A percentile compares a stretch with the other conserved stretches of the same genome.
These are phyloP conservation scores for Idaea aversata DNA, from an alignment of 2,888 invertebrate species.

Conservation along the genomic window DNA sequence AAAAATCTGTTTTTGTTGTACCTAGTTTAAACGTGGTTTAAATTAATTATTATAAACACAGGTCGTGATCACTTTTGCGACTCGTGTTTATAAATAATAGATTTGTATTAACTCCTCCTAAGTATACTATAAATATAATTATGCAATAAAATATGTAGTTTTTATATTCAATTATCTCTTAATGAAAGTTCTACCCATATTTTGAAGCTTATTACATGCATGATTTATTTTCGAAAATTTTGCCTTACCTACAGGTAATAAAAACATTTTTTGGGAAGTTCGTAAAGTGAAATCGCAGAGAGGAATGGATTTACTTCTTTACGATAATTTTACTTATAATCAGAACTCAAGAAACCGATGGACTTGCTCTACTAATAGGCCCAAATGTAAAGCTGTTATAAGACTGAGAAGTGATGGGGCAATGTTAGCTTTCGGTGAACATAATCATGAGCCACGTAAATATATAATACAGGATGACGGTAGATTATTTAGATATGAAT, in stretches of 20 bases:
- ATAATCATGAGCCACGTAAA: conserved; percentile 42
- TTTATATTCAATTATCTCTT: not conserved
- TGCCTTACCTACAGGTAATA: not conserved
- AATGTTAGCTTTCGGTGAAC: conserved; percentile 33
- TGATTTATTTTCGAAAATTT: too few relatives aligned
- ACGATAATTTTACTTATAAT: conserved; percentile 39
- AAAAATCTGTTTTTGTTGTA: too few relatives aligned
- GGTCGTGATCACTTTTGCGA: too few relatives aligned
- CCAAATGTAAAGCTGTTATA: not conserved
- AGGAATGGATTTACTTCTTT: conserved; percentile 34
- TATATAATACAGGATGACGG: conserved; percentile 26
- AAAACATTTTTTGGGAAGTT: not conserved
- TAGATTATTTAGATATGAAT: conserved; percentile 2
- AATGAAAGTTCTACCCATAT: not conserved
- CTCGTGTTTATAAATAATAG: too few relatives aligned
- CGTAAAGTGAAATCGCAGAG: conserved; percentile 31
- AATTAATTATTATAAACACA: too few relatives aligned
- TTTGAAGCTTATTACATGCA: not conserved
- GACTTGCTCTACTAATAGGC: conserved; percentile 35
- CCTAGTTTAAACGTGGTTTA: too few relatives aligned
- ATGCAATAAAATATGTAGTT: not conserved
- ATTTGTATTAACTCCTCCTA: too few relatives aligned
- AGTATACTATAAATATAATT: not conserved
- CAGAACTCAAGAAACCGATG: conserved; percentile 30
- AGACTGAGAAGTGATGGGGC: conserved; percentile 12